These are phyloP conservation scores for Thalpophila matura DNA, from an alignment of 2,888 invertebrate species.

Conservation along the genomic window DNA sequence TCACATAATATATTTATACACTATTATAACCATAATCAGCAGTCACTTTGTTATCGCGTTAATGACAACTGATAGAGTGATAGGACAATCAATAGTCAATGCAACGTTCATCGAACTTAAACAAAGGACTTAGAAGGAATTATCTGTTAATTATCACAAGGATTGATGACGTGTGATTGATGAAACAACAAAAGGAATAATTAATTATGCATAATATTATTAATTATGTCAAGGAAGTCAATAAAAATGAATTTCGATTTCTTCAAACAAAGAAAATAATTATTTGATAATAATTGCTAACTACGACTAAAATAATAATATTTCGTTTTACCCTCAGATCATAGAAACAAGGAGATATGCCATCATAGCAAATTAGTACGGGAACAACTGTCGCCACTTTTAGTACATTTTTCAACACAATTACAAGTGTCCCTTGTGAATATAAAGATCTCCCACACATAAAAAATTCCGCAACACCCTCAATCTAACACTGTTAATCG, in stretches of 20 bases:
- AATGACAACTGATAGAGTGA: slow-evolving; percentile 49
- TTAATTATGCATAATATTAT: too few species aligned
- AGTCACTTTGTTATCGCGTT: slow-evolving; percentile 45
- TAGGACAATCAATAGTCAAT: slow-evolving; percentile 47
- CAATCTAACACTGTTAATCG: too few species aligned
- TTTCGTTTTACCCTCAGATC: too few species aligned
- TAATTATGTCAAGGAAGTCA: not conserved
- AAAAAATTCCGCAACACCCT: too few species aligned
- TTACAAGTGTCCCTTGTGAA: too few species aligned
- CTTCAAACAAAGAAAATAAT: not conserved
- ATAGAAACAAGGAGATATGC: too few species aligned
- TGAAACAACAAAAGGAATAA: not conserved
- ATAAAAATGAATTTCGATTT: not conserved
- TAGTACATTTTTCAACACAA: too few species aligned
- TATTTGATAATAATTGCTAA: too few species aligned
- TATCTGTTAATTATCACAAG: slow-evolving; percentile 7
- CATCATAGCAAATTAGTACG: too few species aligned
- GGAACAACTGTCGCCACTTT: too few species aligned
- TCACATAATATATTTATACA: slow-evolving; percentile 18
- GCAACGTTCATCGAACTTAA: slow-evolving; percentile 48
- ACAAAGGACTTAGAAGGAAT: slow-evolving; percentile 35
- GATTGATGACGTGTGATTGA: not conserved
- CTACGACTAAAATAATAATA: too few species aligned
- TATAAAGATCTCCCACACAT: too few species aligned
- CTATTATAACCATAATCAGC: slow-evolving; percentile 31